Evolutionary conservation across 2,888 invertebrate species (phyloP).

Genomic region (Chelonus formosanus): DNA sequence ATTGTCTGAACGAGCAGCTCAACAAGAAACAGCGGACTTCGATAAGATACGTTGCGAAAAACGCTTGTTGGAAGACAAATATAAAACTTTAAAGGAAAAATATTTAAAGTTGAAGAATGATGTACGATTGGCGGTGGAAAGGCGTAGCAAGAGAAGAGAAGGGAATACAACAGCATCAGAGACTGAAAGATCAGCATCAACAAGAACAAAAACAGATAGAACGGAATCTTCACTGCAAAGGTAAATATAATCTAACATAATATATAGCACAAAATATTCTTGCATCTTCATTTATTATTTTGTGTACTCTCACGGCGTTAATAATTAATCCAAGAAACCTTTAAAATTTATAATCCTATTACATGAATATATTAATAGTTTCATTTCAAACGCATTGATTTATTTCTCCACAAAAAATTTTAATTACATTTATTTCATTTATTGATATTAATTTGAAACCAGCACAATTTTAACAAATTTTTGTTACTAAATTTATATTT

Average conservation of each 20-base stretch:
- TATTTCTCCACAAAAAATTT: too few relatives aligned
- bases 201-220: conserved; percentile 70
- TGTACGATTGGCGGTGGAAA: conserved; percentile 80
- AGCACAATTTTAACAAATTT: too few relatives aligned
- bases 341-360: too few relatives aligned
- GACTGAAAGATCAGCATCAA: conserved; percentile 79
- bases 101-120: conserved; percentile 82
- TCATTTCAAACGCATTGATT: too few relatives aligned
- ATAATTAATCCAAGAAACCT: conserved; percentile 23
- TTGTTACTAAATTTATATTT: too few relatives aligned
- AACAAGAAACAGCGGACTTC: conserved; percentile 64
- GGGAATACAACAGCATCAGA: conserved; percentile 76
- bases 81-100: conserved; percentile 82
- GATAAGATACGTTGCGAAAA: conserved; percentile 77
- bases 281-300: conserved; percentile 52
- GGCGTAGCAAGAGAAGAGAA: conserved; percentile 71
- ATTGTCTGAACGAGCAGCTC: conserved; percentile 50
- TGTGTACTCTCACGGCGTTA: conserved; percentile 49
- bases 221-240: conserved; percentile 64
- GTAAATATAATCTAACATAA: conserved; percentile 51
- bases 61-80: conserved; percentile 79
- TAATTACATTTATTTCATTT: too few relatives aligned
- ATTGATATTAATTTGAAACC: too few relatives aligned
- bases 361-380: too few relatives aligned
- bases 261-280: conserved; percentile 28